Evolutionary conservation across 2,113 vertebrate species (phyloP).

Genomic region (Sylvilagus bachmani): DNA sequence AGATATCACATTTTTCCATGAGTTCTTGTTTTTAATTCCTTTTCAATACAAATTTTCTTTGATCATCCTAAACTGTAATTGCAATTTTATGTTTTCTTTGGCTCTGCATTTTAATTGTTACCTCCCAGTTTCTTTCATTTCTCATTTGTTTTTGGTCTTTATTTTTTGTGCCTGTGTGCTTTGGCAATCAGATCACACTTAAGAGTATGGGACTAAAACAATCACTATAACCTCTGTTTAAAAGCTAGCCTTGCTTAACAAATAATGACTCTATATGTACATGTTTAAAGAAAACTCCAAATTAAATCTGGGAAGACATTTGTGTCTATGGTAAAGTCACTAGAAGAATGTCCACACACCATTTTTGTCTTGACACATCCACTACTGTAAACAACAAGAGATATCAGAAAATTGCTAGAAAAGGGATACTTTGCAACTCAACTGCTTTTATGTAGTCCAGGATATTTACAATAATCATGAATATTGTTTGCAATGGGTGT

Average conservation of each 20-base stretch:
- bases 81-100: slow-evolving; percentile 27
- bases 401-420: slow-evolving; percentile 8
- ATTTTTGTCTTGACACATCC: slow-evolving; percentile 10
- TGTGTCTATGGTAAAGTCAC: neutral
- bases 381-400: neutral
- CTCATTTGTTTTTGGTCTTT: slow-evolving; percentile 32
- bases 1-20: neutral
- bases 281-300: neutral
- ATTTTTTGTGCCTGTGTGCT: neutral
- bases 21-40: neutral
- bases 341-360: neutral
- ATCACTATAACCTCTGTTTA: neutral
- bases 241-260: neutral
- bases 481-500: neutral
- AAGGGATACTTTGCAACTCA: slow-evolving; percentile 9
- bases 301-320: neutral
- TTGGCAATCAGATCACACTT: neutral
- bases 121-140: neutral
- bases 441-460: neutral
- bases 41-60: slow-evolving; percentile 5
- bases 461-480: slow-evolving; percentile 43
- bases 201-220: neutral
- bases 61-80: neutral
- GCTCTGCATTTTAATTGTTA: slow-evolving; percentile 28
- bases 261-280: neutral